These are phyloP conservation scores for Epizoanthus fatuus DNA, from an alignment of 92 coral and sea anemone genomes.

Conservation along the genomic window DNA sequence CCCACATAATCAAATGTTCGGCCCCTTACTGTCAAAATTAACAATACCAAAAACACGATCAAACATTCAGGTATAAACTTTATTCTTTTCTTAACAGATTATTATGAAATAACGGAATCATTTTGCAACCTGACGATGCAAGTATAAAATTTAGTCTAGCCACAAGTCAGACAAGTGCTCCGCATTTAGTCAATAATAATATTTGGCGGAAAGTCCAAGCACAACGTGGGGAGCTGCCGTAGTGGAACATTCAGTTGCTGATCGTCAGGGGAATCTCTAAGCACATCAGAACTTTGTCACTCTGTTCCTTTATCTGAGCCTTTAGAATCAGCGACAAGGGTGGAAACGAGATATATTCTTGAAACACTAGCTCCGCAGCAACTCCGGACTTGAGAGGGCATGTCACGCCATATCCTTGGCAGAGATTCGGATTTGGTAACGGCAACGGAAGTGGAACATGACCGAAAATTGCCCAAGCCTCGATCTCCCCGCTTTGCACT, in stretches of 20 bases:
- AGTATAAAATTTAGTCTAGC: no score
- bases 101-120: no score
- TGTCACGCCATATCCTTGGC: constrained; percentile 29
- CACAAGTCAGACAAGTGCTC: no score
- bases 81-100: no score
- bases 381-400: constrained; percentile 28
- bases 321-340: constrained; percentile 31
- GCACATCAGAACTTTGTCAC: constrained; percentile 26
- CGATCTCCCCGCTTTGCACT: constrained; percentile 18
- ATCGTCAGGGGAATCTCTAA: constrained; percentile 28
- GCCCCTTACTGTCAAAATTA: no score
- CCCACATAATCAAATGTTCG: no score
- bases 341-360: constrained; percentile 30
- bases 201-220: no score
- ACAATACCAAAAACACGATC: no score
- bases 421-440: constrained; percentile 28
- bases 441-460: constrained; percentile 3
- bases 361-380: constrained; percentile 17
- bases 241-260: neutral
- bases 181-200: no score
- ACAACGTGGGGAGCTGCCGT: no score
- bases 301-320: constrained; percentile 14
- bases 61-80: no score
- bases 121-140: no score
- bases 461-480: constrained; percentile 41